Percentiles rank a stretch among this genome's conserved stretches.
These are phyloP conservation scores for Ammodytes marinus DNA, from an alignment of 2,113 vertebrate genomes.

Conservation along the genomic window DNA sequence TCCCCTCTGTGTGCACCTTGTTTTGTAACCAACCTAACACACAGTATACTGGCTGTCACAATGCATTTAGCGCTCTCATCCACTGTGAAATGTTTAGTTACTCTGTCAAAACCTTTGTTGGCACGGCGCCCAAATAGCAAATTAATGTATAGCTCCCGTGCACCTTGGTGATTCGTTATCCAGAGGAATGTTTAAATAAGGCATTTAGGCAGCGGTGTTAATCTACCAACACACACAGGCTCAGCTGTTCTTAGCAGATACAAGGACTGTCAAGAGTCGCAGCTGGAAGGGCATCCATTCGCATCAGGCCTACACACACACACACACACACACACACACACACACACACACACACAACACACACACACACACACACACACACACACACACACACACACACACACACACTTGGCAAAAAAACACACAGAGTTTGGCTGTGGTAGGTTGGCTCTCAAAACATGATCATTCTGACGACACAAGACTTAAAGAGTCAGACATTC, in stretches of 20 bases:
- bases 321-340: slow-evolving; percentile 20
- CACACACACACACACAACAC: slow-evolving; percentile 6
- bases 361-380: slow-evolving; percentile 6
- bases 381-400: slow-evolving; percentile 23
- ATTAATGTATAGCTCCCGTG: slow-evolving; percentile 65
- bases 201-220: slow-evolving; percentile 51
- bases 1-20: slow-evolving; percentile 38
- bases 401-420: slow-evolving; percentile 20
- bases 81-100: slow-evolving; percentile 74
- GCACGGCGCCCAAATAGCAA: slow-evolving; percentile 54
- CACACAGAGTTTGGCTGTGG: slow-evolving; percentile 2
- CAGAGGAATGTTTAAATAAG: slow-evolving; percentile 61
- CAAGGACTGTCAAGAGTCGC: slow-evolving; percentile 46
- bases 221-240: slow-evolving; percentile 39
- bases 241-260: slow-evolving; percentile 50
- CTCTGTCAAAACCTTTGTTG: slow-evolving; percentile 70
- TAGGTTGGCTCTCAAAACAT: slow-evolving; percentile 54
- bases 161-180: slow-evolving; percentile 69
- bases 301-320: slow-evolving; percentile 24
- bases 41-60: slow-evolving; percentile 68
- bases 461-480: slow-evolving; percentile 52
- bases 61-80: slow-evolving; percentile 70
- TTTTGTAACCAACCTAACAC: slow-evolving; percentile 64
- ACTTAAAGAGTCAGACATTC: background rate
- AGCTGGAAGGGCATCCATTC: slow-evolving; percentile 24